Percentiles rank a stretch among this genome's conserved stretches.
phyloP scores from a whole-genome alignment of 2,888 invertebrate species.

The Acleris literana region DNA sequence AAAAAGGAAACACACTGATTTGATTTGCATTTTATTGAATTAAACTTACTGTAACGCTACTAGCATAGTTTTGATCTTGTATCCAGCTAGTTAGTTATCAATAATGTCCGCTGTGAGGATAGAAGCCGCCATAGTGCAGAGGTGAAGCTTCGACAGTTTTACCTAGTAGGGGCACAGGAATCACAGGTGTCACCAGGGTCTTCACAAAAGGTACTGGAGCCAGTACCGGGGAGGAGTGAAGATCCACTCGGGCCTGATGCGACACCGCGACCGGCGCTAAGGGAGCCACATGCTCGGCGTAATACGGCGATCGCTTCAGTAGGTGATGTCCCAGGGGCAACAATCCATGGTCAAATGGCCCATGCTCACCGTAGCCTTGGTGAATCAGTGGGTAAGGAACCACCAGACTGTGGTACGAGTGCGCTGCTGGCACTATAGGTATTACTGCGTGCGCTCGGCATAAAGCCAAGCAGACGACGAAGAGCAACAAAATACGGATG shows the following conservation, averaged over 20 bases:
- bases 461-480: slow-evolving; percentile 52
- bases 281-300: slow-evolving; percentile 50
- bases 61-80: neutral
- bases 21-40: neutral
- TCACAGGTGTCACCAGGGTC: slow-evolving; percentile 54
- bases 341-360: slow-evolving; percentile 40
- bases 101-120: slow-evolving; percentile 52
- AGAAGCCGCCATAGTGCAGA: slow-evolving; percentile 42
- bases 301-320: slow-evolving; percentile 66
- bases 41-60: neutral
- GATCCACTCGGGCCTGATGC: slow-evolving; percentile 80
- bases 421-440: slow-evolving; percentile 55
- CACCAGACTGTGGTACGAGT: slow-evolving; percentile 53
- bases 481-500: slow-evolving; percentile 50
- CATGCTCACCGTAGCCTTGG: slow-evolving; percentile 50
- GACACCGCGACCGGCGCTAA: slow-evolving; percentile 73
- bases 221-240: slow-evolving; percentile 63
- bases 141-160: slow-evolving; percentile 46
- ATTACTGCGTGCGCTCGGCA: slow-evolving; percentile 60
- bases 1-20: neutral
- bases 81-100: slow-evolving; percentile 40
- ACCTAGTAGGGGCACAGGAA: slow-evolving; percentile 53
- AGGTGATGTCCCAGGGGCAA: slow-evolving; percentile 57
- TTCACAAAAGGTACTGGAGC: slow-evolving; percentile 53
- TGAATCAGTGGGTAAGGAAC: slow-evolving; percentile 47